Evolutionary conservation across 2,888 invertebrate genomes (phyloP).

Genomic region (Meganola albula): DNA sequence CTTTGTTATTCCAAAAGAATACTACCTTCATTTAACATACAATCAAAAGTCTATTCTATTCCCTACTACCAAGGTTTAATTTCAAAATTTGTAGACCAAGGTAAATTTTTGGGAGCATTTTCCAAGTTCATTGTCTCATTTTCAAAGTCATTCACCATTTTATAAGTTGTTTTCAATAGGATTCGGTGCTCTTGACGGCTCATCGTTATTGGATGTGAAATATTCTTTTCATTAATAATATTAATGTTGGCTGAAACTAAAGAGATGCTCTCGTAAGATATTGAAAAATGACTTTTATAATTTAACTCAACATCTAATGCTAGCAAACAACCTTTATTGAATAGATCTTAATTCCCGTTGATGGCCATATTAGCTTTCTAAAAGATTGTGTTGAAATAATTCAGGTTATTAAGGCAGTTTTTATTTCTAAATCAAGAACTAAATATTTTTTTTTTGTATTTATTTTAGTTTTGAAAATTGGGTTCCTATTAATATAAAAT

Average conservation of each 20-base stretch:
- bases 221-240: not conserved
- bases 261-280: not conserved
- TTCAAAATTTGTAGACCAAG: constrained; percentile 1
- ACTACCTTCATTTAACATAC: constrained; percentile 14
- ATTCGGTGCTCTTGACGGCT: constrained; percentile 23
- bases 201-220: constrained; percentile 12
- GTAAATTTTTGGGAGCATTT: constrained; percentile 15
- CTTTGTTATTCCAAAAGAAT: constrained; percentile 27
- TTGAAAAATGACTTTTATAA: too few species aligned
- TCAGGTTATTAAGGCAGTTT: too few species aligned
- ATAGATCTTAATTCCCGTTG: too few species aligned
- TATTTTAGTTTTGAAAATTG: too few species aligned
- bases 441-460: too few species aligned
- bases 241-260: not conserved
- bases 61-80: not conserved
- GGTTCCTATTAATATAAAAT: too few species aligned
- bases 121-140: constrained; percentile 21
- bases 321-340: too few species aligned
- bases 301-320: too few species aligned
- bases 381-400: too few species aligned
- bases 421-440: too few species aligned
- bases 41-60: not conserved
- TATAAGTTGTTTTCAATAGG: constrained; percentile 28
- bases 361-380: too few species aligned
- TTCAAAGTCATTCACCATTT: constrained; percentile 31